A percentile compares a stretch with the other conserved stretches of the same genome.
These are phyloP conservation scores for Aphelinus certus DNA, from an alignment of 1,140 invertebrate species.

Conservation along the genomic window DNA sequence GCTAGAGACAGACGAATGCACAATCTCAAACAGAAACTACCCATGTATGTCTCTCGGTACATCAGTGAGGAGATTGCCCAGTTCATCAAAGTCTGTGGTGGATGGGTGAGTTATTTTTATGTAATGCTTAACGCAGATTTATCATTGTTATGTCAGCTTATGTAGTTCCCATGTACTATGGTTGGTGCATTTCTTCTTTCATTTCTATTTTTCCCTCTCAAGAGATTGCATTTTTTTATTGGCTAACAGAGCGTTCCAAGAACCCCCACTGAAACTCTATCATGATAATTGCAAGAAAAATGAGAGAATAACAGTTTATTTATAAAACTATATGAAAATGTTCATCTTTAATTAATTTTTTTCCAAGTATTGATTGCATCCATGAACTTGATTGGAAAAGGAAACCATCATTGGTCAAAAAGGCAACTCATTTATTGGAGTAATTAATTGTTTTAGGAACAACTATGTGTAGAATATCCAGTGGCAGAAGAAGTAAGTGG, in stretches of 20 bases:
- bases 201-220: conserved; percentile 21
- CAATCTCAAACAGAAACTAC: conserved; percentile 58
- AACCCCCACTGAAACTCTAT: no score
- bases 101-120: conserved; percentile 55
- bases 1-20: conserved; percentile 65
- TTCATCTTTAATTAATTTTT: conserved; percentile 2
- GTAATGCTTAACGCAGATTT: neutral
- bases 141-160: conserved; percentile 6
- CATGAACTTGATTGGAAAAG: no score
- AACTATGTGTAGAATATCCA: conserved; percentile 69
- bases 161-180: no score
- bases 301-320: no score
- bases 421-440: no score
- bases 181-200: neutral
- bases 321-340: no score
- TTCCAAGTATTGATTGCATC: no score
- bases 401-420: no score
- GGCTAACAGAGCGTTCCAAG: no score
- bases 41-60: conserved; percentile 62
- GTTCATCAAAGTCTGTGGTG: conserved; percentile 62
- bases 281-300: no score
- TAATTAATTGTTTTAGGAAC: conserved; percentile 60
- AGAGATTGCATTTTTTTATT: no score
- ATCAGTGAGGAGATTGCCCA: conserved; percentile 60
- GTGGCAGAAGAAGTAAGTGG: conserved; percentile 68